Conservation (phyloP, 2,113 vertebrate genomes). For the sheep (Ovis aries) region ARS-UI_Ramb_v3.0 NC_056061.1:83126001-83126500, state of each 20-base stretch:
- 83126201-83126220: constrained; percentile 48
- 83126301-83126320: constrained; percentile 33
- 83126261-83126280: constrained; percentile 44
- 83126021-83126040: constrained; percentile 32
- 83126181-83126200: constrained; percentile 50
- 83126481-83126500: neutral
- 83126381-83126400: neutral
- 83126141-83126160: constrained; percentile 14
- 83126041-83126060: constrained; percentile 32
- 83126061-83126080: constrained; percentile 55
- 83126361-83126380: neutral
- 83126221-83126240: constrained; percentile 37
- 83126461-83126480: neutral
- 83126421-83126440: constrained; percentile 12
- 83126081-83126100: constrained; percentile 53
- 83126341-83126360: constrained; percentile 56
- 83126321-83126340: constrained; percentile 41
- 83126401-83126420: neutral
- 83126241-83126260: constrained; percentile 47
- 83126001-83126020: constrained; percentile 29
- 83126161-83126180: constrained; percentile 29
- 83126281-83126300: neutral
- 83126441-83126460: constrained; percentile 7
- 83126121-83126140: constrained; percentile 64
- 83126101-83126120: constrained; percentile 32